Percentiles rank a stretch among this genome's conserved stretches.
Evolutionary conservation across 2,113 vertebrate genomes (phyloP).

Genomic region (Corythaeola cristata): DNA sequence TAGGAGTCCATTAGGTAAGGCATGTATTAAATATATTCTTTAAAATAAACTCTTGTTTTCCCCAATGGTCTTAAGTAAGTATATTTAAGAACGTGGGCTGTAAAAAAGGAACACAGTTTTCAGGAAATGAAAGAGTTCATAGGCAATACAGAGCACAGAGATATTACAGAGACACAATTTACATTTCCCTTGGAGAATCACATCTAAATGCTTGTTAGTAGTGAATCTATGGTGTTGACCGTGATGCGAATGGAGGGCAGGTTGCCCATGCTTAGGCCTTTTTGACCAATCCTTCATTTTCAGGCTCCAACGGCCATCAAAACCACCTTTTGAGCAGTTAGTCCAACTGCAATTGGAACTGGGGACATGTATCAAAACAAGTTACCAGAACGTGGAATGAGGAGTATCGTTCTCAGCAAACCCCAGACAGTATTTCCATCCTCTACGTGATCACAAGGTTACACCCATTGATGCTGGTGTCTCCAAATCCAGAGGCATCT

Average conservation of each 20-base stretch:
- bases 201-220: background rate
- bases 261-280: background rate
- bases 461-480: background rate
- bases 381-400: background rate
- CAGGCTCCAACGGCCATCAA: background rate
- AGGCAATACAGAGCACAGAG: slow-evolving; percentile 5
- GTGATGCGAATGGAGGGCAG: accelerated
- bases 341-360: background rate
- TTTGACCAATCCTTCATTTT: background rate
- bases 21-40: background rate
- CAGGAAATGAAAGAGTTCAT: background rate
- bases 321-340: background rate
- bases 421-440: background rate
- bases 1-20: background rate
- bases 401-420: background rate
- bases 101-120: background rate
- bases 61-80: background rate
- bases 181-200: background rate
- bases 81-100: background rate
- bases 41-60: background rate
- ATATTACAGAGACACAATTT: background rate
- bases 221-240: background rate
- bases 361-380: background rate
- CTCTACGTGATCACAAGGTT: background rate
- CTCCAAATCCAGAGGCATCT: background rate